Conservation (phyloP, 2,888 invertebrate species). For the Erynnis tages region DNA sequence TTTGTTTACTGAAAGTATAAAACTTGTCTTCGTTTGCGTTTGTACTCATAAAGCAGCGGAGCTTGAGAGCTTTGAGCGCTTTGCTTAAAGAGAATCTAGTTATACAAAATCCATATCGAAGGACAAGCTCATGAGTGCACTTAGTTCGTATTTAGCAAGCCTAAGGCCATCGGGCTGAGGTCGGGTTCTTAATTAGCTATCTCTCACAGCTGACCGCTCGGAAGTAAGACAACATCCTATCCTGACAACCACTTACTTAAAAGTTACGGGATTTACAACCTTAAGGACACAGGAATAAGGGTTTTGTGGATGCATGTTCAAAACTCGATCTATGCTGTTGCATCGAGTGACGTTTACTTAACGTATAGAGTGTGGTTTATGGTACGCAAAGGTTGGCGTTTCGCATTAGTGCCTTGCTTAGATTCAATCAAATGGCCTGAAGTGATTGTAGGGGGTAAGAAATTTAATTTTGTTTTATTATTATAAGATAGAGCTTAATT, state of each 20-base stretch:
- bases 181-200: slow-evolving; percentile 76
- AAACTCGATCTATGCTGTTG: neutral
- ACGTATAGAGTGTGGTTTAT: neutral
- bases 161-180: slow-evolving; percentile 64
- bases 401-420: neutral
- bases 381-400: neutral
- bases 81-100: neutral
- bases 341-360: slow-evolving; percentile 10
- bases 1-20: neutral
- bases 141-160: slow-evolving; percentile 68
- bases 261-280: neutral
- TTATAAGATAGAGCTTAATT: too few relatives aligned
- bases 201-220: slow-evolving; percentile 72
- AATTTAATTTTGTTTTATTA: too few relatives aligned
- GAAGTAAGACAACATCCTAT: slow-evolving; percentile 49
- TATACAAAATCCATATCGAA: slow-evolving; percentile 32
- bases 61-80: neutral
- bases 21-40: neutral
- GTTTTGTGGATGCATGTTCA: neutral
- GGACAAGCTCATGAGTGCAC: slow-evolving; percentile 63
- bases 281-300: neutral
- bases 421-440: too few relatives aligned
- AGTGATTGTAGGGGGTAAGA: too few relatives aligned
- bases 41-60: neutral
- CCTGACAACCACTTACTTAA: too few relatives aligned